These are phyloP conservation scores for Leptopilina boulardi DNA, from an alignment of 1,140 invertebrate species.

Conservation along the genomic window DNA sequence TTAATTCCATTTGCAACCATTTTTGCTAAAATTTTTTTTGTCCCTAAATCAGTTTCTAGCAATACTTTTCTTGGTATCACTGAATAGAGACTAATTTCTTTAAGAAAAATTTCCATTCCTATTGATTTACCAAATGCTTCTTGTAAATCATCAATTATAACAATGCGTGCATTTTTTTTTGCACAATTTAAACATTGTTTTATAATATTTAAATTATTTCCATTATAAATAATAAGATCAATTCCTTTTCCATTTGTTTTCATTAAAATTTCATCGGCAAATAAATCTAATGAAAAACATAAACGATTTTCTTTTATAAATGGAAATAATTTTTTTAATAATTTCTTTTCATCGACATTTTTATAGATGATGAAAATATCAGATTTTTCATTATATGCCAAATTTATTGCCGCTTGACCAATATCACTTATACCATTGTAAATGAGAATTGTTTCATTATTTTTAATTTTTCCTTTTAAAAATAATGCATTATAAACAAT, in stretches of 20 bases:
- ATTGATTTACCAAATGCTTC: conserved; percentile 75
- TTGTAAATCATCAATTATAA: conserved; percentile 84
- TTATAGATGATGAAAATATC: conserved; percentile 83
- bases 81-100: conserved; percentile 90
- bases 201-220: conserved; percentile 22
- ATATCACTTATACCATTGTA: conserved; percentile 83
- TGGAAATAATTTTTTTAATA: conserved; percentile 86
- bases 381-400: conserved; percentile 79
- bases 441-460: conserved; percentile 80
- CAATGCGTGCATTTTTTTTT: conserved; percentile 82
- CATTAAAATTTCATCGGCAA: conserved; percentile 74
- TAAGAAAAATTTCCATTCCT: conserved; percentile 85
- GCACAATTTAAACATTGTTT: conserved; percentile 82
- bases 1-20: conserved; percentile 81
- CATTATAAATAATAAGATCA: conserved; percentile 79
- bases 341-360: conserved; percentile 85
- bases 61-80: conserved; percentile 87
- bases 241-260: conserved; percentile 81
- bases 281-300: conserved; percentile 26
- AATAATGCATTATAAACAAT: conserved; percentile 91
- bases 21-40: conserved; percentile 69
- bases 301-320: conserved; percentile 70
- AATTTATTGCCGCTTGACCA: conserved; percentile 83
- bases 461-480: conserved; percentile 80
- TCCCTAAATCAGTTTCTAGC: conserved; percentile 75